phyloP scores from a whole-genome alignment of 2,797 vertebrate genomes.

The Picus viridis region DNA sequence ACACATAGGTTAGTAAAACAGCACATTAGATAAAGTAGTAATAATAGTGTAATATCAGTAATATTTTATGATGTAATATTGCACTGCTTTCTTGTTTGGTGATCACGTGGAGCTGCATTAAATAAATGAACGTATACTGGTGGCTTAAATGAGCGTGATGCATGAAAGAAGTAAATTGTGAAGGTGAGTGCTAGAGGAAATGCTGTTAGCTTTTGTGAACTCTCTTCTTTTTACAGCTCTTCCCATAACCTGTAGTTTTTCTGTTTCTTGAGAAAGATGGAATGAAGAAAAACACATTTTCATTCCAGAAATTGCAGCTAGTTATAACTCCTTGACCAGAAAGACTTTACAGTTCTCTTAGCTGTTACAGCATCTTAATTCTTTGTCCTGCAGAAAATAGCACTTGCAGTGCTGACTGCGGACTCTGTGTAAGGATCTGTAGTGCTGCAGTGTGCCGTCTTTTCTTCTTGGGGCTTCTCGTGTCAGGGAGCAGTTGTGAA shows the following conservation, averaged over 20 bases:
- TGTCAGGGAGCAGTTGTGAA: background rate
- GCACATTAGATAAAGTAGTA: constrained; percentile 16
- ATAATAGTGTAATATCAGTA: background rate
- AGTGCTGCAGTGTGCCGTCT: background rate
- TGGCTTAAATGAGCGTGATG: background rate
- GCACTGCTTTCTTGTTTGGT: background rate
- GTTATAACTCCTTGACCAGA: constrained; percentile 28
- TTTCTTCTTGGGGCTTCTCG: background rate
- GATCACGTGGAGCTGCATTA: background rate
- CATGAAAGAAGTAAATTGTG: constrained; percentile 12
- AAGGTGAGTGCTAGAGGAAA: background rate
- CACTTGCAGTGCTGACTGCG: background rate
- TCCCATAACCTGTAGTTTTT: background rate
- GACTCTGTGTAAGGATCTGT: background rate
- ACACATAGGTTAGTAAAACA: background rate
- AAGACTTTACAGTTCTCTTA: background rate
- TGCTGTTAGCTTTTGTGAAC: background rate
- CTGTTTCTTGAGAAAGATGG: background rate
- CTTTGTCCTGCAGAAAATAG: constrained; percentile 11
- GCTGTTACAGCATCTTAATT: background rate
- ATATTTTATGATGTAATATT: background rate
- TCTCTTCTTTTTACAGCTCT: constrained; percentile 24
- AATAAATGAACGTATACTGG: background rate
- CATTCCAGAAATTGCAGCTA: constrained; percentile 50
- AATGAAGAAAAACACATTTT: background rate